phyloP scores from a whole-genome alignment of 1,140 invertebrate species.

The Cydia amplana region DNA sequence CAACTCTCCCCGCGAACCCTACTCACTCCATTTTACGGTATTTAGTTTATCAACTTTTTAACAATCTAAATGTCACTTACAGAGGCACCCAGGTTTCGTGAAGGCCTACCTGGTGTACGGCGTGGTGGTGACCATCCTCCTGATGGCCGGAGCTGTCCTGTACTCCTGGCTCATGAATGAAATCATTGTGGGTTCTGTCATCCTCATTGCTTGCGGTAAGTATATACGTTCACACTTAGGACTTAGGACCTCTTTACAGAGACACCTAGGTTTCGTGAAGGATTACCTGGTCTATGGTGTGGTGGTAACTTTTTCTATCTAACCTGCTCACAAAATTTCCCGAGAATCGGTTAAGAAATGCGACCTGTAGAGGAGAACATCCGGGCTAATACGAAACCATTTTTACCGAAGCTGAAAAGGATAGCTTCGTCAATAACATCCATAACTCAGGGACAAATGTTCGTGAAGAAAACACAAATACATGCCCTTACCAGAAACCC shows the following conservation, averaged over 20 bases:
- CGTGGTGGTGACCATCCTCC: neutral
- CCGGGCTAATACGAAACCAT: no score
- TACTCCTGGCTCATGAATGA: neutral
- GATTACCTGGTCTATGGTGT: neutral
- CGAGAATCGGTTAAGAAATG: no score
- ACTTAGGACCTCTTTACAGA: neutral
- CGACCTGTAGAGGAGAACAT: no score
- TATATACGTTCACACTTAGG: neutral
- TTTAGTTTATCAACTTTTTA: neutral
- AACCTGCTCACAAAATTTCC: no score
- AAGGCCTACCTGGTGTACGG: conserved; percentile 16
- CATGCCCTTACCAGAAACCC: no score
- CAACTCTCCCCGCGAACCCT: no score
- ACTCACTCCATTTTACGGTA: no score
- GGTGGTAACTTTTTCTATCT: neutral
- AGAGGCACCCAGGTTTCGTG: conserved; percentile 21
- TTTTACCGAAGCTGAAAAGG: no score
- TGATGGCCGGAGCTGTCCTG: neutral
- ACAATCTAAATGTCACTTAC: neutral
- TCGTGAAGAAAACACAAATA: no score
- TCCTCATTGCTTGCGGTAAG: conserved; percentile 18
- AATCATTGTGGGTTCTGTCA: neutral
- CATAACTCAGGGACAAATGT: no score
- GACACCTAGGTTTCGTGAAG: neutral
- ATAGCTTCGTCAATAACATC: no score